Base-by-base conservation (phyloP, 2,797 vertebrate species). In the Acipenser oxyrinchus region DNA sequence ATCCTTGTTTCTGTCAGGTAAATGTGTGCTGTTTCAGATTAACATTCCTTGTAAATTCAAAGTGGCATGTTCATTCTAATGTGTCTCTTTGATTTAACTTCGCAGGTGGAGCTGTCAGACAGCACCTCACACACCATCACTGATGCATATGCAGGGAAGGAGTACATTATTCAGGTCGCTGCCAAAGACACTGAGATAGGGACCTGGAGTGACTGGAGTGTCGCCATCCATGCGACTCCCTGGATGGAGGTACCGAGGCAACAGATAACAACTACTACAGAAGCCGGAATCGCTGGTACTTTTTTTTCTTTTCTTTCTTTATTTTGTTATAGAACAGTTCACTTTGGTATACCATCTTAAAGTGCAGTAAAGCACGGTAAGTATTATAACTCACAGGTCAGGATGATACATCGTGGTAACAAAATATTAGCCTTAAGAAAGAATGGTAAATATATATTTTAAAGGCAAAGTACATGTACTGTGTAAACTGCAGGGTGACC, bases 141-240 rank as follows among this genome's bases (percentile, higher is more conserved):
- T 0, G 96, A 99, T 0, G 96, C 96, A 65, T 95, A 94, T 0
- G 92, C 93, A 0, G 96, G 96, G 68, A 99, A 99, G 78, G 96
- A 99, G 62, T 98, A 99, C 84, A 98, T 99, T 83, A 97, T 99
- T 86, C 96, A 98, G 82, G 93, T 99, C 71, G 96, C 96, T 0
- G 94, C 95, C 74, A 98, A 98, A 82, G 96, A 99, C 89, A 96
- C 90, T 0, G 96, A 99, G 79, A 95, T 98, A 0, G 96, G 96
- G 72, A 99, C 96, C 0, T 99, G 96, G 96, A 99, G 96, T 1
- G 94, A 99, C 86, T 99, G 96, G 95, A 99, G 96, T 0, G 94
- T 97, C 68, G 95, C 95, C 0, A 91, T 95, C 3, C 94, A 98
- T 0, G 94, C 95, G 68, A 98, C 95, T 0, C 95, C 96, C 68